These are phyloP conservation scores for Istiophorus platypterus DNA, from an alignment of 2,113 vertebrate genomes.

Conservation along the genomic window DNA sequence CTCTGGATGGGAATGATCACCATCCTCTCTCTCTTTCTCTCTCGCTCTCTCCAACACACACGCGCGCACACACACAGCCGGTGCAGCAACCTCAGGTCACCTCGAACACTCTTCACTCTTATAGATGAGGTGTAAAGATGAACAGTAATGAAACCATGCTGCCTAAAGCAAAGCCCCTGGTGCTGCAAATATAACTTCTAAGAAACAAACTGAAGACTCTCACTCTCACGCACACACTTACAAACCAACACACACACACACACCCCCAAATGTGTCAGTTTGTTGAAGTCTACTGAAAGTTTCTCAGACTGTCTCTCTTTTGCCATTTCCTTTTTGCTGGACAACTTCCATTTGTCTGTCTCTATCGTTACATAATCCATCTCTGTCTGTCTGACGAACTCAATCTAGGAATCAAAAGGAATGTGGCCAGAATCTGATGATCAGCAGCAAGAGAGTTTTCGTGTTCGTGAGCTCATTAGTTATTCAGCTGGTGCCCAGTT, in stretches of 20 bases:
- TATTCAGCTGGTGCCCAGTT: too few relatives aligned
- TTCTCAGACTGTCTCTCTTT: not conserved
- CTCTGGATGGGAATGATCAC: conserved; percentile 25
- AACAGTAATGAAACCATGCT: conserved; percentile 23
- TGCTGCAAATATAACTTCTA: conserved; percentile 24
- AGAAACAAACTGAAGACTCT: conserved; percentile 1
- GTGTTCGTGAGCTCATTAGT: not conserved
- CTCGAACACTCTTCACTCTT: conserved; percentile 21
- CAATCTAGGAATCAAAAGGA: not conserved
- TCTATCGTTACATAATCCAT: not conserved
- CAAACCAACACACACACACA: not conserved
- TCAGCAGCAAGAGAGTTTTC: not conserved
- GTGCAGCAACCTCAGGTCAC: conserved; percentile 27
- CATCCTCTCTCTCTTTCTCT: too few relatives aligned
- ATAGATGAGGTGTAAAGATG: conserved; percentile 35
- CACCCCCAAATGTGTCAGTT: not conserved
- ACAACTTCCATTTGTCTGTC: not conserved
- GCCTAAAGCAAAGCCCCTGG: conserved; percentile 45
- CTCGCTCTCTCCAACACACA: not conserved
- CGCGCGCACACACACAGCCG: not conserved
- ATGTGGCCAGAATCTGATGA: not conserved
- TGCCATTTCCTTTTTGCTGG: not conserved
- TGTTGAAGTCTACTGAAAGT: not conserved
- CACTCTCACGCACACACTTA: not conserved
- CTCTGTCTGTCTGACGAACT: not conserved